phyloP scores from a whole-genome alignment of 2,888 invertebrate genomes.

The Rhingia campestris region DNA sequence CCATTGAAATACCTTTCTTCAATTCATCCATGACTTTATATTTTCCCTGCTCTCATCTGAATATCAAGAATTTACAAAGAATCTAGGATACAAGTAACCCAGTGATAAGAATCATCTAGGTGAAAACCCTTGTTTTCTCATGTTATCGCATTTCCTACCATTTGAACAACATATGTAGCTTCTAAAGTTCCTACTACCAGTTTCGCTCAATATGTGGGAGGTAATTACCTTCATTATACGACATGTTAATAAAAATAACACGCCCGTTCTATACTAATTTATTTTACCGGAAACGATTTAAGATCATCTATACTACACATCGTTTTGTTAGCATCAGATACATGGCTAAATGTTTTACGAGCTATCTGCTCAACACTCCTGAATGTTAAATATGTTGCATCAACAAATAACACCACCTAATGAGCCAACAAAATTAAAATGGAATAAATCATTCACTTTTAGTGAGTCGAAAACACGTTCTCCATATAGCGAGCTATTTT shows the following conservation, averaged over 20 bases:
- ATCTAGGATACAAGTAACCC: no score
- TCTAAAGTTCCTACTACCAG: no score
- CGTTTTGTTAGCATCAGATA: neutral
- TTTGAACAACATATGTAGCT: no score
- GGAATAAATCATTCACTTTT: constrained; percentile 44
- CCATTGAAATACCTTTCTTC: no score
- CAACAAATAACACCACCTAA: constrained; percentile 15
- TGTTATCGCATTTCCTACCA: no score
- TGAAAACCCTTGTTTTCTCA: no score
- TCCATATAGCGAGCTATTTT: constrained; percentile 47
- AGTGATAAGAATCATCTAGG: no score
- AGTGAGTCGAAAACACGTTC: constrained; percentile 6
- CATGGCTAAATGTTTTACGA: constrained; percentile 20
- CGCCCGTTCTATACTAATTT: constrained; percentile 1
- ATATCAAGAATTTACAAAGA: no score
- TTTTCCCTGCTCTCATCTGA: no score
- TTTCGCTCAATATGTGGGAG: no score
- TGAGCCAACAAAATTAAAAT: constrained; percentile 34
- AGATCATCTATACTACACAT: constrained; percentile 14
- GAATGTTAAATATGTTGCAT: constrained; percentile 21
- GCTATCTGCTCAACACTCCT: constrained; percentile 15
- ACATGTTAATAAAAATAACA: neutral
- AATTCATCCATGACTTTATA: no score
- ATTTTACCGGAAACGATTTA: constrained; percentile 29
- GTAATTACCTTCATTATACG: neutral